Evolutionary conservation across 2,113 vertebrate genomes (phyloP).

Genomic region (Noturus placidus): DNA sequence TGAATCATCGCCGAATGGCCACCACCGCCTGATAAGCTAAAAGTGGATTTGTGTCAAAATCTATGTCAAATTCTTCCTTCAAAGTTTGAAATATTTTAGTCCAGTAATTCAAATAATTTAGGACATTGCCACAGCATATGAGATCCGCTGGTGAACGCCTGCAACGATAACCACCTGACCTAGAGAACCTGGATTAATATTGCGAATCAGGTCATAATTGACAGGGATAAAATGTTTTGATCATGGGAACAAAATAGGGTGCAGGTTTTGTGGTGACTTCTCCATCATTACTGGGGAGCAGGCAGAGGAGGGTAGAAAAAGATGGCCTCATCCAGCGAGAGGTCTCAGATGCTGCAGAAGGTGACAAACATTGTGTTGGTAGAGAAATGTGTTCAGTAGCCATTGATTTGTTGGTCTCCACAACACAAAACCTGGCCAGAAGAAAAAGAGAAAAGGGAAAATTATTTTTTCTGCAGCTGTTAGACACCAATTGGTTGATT

Average conservation of each 20-base stretch:
- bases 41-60: no score
- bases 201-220: no score
- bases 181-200: no score
- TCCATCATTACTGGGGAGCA: neutral
- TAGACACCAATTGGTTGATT: neutral
- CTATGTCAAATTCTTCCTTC: no score
- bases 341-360: neutral
- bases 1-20: no score
- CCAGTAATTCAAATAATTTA: no score
- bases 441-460: neutral
- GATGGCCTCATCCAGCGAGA: neutral
- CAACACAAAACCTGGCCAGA: neutral
- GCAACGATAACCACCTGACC: no score
- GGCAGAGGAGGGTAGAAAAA: neutral
- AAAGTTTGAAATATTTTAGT: no score
- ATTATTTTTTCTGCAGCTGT: neutral
- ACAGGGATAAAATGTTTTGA: no score
- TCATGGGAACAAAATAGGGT: neutral
- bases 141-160: no score
- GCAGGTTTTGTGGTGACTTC: neutral
- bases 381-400: neutral
- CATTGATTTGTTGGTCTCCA: neutral
- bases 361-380: neutral
- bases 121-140: no score
- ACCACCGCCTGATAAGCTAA: no score